A percentile compares a stretch with the other conserved stretches of the same genome.
These are phyloP conservation scores for Drosophila silvestris DNA, from an alignment of 2,888 invertebrate species.

Conservation along the genomic window DNA sequence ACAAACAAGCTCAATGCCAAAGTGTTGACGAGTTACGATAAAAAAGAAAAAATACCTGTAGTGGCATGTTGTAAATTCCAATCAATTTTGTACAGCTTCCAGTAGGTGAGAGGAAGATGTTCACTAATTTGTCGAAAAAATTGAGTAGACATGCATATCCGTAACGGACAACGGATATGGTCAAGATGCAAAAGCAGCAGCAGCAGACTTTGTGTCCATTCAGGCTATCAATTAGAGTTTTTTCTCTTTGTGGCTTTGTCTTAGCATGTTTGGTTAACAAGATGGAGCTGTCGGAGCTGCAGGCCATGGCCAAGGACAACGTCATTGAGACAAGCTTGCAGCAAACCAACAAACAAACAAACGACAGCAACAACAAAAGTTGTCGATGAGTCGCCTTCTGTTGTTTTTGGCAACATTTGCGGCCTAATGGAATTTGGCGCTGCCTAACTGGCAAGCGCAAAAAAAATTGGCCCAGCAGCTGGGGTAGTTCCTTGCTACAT, in stretches of 20 bases:
- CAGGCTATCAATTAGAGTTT: slow-evolving; percentile 66
- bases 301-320: slow-evolving; percentile 72
- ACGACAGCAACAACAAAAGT: slow-evolving; percentile 33
- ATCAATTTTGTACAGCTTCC: slow-evolving; percentile 79
- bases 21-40: slow-evolving; percentile 57
- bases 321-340: slow-evolving; percentile 71
- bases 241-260: slow-evolving; percentile 76
- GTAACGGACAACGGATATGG: slow-evolving; percentile 68
- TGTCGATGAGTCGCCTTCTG: slow-evolving; percentile 42
- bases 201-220: slow-evolving; percentile 31
- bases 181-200: slow-evolving; percentile 72
- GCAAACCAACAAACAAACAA: slow-evolving; percentile 50
- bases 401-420: slow-evolving; percentile 68
- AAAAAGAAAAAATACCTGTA: slow-evolving; percentile 44
- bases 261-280: slow-evolving; percentile 82
- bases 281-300: slow-evolving; percentile 76
- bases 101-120: slow-evolving; percentile 43
- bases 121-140: slow-evolving; percentile 80
- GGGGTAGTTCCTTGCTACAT: slow-evolving; percentile 31
- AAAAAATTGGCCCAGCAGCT: slow-evolving; percentile 56
- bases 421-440: slow-evolving; percentile 75
- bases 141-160: slow-evolving; percentile 81
- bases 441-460: slow-evolving; percentile 46
- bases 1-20: slow-evolving; percentile 53
- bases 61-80: slow-evolving; percentile 76